Percentiles rank a stretch among this genome's conserved stretches.
These are phyloP conservation scores for Neuroterus valhalla DNA, from an alignment of 1,140 invertebrate species.

Conservation along the genomic window DNA sequence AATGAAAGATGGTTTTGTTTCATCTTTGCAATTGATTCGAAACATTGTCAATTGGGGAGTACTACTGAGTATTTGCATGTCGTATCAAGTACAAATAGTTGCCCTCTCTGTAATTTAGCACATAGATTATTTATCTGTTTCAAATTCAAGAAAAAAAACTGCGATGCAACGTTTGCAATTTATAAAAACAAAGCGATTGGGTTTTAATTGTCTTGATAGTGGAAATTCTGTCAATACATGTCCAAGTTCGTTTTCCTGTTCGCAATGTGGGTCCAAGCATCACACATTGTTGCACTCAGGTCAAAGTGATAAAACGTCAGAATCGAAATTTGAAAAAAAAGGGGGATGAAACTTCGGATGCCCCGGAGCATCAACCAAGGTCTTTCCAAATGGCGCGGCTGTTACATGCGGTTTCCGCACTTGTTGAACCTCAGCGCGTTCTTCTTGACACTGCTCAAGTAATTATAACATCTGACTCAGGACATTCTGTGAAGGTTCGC, in stretches of 20 bases:
- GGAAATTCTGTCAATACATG: background rate
- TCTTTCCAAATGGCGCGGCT: background rate
- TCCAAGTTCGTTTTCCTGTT: too few species aligned
- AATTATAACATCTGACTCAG: background rate
- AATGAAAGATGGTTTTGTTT: too few species aligned
- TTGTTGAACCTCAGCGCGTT: background rate
- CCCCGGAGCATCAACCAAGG: too few species aligned
- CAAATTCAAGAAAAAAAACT: background rate
- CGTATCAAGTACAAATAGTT: too few species aligned
- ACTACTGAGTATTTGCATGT: too few species aligned
- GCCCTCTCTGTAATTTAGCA: constrained; percentile 28
- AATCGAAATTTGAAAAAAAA: background rate
- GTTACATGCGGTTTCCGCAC: background rate
- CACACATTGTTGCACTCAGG: background rate
- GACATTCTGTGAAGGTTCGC: too few species aligned
- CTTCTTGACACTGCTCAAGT: background rate
- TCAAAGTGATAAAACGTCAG: background rate
- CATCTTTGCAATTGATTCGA: too few species aligned
- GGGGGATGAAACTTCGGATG: too few species aligned
- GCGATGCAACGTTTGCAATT: too few species aligned
- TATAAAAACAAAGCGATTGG: background rate
- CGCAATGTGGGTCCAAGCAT: too few species aligned
- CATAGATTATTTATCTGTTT: background rate
- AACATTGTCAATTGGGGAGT: constrained; percentile 1
- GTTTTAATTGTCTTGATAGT: background rate